Conservation (phyloP, 2,797 vertebrate genomes). For the Chiloscyllium punctatum region DNA sequence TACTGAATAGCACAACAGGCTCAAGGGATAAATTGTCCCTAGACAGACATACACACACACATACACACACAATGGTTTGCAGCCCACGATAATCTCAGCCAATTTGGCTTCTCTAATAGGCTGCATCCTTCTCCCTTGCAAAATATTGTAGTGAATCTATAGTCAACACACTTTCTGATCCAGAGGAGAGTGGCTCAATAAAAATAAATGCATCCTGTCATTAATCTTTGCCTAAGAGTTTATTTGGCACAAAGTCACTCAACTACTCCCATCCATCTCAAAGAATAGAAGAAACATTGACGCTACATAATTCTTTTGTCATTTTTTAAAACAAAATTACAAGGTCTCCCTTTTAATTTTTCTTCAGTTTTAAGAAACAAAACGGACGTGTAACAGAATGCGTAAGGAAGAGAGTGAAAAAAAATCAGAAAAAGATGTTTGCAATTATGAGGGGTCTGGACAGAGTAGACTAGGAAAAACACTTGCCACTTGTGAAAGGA, state of each 20-base stretch:
- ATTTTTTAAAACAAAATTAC: background rate
- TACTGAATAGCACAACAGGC: no score
- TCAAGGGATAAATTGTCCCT: no score
- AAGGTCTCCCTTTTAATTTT: background rate
- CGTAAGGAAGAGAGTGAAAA: background rate
- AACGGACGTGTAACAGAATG: background rate
- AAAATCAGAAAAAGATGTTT: no score
- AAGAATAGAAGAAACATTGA: background rate
- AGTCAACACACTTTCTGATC: background rate
- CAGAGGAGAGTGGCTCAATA: background rate
- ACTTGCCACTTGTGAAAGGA: no score
- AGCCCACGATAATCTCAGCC: background rate
- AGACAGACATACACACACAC: background rate
- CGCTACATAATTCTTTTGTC: background rate
- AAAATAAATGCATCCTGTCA: background rate
- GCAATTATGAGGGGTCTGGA: no score
- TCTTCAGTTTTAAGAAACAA: background rate
- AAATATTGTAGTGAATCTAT: background rate
- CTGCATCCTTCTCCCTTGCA: background rate
- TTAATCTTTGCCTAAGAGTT: background rate
- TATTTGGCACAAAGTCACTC: background rate
- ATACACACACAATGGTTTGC: background rate
- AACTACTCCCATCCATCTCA: background rate
- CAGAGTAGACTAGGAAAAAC: no score
- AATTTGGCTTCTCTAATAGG: background rate